These are phyloP conservation scores for Drosophila murphyi DNA, from an alignment of 1,140 invertebrate genomes.

Conservation along the genomic window DNA sequence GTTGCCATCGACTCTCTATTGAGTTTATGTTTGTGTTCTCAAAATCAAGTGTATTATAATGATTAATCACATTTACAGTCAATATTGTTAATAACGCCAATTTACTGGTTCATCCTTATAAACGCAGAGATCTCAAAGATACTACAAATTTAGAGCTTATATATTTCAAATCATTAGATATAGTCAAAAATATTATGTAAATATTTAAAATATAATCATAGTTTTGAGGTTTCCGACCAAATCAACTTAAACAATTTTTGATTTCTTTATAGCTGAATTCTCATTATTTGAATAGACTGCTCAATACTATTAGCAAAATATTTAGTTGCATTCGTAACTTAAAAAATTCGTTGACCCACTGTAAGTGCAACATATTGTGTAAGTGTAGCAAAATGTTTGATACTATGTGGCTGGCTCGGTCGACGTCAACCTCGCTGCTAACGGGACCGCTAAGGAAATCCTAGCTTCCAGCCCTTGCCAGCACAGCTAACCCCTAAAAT, in stretches of 20 bases:
- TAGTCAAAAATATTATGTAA: no score
- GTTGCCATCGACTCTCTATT: no score
- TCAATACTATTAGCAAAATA: neutral
- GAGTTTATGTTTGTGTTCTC: no score
- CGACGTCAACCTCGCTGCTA: conserved; percentile 41
- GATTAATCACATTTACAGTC: no score
- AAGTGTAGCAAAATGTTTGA: conserved; percentile 78
- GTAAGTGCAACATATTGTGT: conserved; percentile 68
- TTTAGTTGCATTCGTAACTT: neutral
- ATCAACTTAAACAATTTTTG: neutral
- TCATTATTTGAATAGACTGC: neutral
- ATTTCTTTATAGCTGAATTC: no score
- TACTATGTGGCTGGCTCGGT: conserved; percentile 59
- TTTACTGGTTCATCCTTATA: no score
- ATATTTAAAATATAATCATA: no score
- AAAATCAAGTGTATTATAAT: no score
- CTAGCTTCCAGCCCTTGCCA: conserved; percentile 5
- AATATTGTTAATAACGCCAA: no score
- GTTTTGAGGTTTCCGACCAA: neutral
- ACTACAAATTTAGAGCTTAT: no score
- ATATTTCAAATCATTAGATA: no score
- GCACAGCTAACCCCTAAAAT: conserved; percentile 5
- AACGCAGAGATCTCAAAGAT: no score
- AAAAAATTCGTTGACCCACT: conserved; percentile 32
- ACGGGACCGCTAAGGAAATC: conserved; percentile 15